phyloP scores from a whole-genome alignment of 2,113 vertebrate species.

The Jaculus jaculus region DNA sequence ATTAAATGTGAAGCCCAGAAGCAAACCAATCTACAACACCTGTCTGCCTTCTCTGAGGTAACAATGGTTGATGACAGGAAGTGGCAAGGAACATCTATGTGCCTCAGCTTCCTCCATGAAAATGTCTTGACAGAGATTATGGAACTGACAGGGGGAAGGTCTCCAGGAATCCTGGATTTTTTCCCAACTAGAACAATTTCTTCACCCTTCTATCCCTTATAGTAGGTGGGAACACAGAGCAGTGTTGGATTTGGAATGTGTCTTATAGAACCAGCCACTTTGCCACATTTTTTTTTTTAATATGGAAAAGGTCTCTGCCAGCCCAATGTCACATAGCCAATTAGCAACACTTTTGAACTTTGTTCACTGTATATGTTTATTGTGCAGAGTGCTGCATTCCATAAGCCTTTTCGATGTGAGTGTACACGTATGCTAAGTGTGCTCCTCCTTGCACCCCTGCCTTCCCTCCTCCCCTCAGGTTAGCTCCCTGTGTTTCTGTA shows the following conservation, averaged over 20 bases:
- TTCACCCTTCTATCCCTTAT: neutral
- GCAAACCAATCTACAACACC: neutral
- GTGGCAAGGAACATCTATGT: slow-evolving; percentile 42
- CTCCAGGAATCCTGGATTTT: slow-evolving; percentile 11
- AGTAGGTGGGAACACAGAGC: neutral
- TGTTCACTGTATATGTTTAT: neutral
- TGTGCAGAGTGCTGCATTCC: no score
- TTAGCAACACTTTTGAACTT: no score
- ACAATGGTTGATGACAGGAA: neutral
- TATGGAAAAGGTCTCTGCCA: neutral
- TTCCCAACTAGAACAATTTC: neutral
- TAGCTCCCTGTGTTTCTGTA: neutral
- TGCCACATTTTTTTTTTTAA: neutral
- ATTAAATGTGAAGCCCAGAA: neutral
- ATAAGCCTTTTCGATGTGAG: neutral
- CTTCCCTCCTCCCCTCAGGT: no score
- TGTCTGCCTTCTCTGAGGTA: slow-evolving; percentile 30
- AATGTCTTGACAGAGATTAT: slow-evolving; percentile 10
- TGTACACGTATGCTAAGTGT: neutral
- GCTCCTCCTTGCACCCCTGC: neutral
- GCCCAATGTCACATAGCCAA: neutral
- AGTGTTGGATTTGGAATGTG: neutral
- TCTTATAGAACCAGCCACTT: neutral
- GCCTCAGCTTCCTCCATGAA: neutral
- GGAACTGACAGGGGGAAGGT: neutral